Evolutionary conservation across 37 sponge, comb jelly and placozoan genomes (phyloP).

Genomic region (Spongia lamella): DNA sequence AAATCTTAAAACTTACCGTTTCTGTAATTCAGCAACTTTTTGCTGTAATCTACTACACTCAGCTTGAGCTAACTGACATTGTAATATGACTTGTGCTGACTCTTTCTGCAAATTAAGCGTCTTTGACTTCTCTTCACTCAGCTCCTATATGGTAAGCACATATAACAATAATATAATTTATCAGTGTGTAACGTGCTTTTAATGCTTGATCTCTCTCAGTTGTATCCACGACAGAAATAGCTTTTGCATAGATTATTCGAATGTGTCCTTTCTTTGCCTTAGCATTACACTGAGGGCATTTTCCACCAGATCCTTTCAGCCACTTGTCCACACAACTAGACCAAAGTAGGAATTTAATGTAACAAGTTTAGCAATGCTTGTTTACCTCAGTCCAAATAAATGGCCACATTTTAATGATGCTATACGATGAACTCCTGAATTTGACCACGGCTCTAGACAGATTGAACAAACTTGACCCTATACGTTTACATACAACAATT

Average conservation of each 20-base stretch:
- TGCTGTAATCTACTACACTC: conserved; percentile 79
- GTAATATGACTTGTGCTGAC: conserved; percentile 74
- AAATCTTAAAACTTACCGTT: conserved; percentile 15
- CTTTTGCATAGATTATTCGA: conserved; percentile 75
- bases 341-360: background rate
- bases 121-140: conserved; percentile 60
- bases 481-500: background rate
- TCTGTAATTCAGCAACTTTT: conserved; percentile 38
- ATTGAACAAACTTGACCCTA: conserved; percentile 84
- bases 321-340: conserved; percentile 85
- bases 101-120: conserved; percentile 58
- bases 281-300: conserved; percentile 92
- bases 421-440: conserved; percentile 80
- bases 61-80: conserved; percentile 66
- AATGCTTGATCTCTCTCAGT: conserved; percentile 85
- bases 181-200: background rate
- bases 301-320: conserved; percentile 50
- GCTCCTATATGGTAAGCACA: conserved; percentile 19
- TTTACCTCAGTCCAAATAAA: conserved; percentile 75
- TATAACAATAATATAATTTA: background rate
- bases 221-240: conserved; percentile 80
- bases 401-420: conserved; percentile 86
- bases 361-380: background rate
- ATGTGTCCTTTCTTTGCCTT: conserved; percentile 73
- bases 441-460: conserved; percentile 90